Evolutionary conservation across 2,113 vertebrate species (phyloP), one percentile per base, ranked within the genome.

Genomic region (Oryzias woworae): DNA sequence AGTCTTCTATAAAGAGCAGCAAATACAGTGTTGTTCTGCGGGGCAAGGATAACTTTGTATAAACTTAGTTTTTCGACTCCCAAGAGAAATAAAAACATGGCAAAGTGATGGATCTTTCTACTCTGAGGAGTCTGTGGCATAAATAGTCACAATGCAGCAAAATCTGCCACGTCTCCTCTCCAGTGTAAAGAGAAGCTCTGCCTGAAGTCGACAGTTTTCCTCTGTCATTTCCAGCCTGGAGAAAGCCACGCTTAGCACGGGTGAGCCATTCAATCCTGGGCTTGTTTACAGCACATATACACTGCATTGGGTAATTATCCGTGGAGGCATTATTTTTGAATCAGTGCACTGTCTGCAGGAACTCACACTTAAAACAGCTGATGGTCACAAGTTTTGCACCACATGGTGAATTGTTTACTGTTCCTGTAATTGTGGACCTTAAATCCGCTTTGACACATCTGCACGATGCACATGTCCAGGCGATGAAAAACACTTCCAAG

Each of bases 41-140:
- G 75, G 70, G 65, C 66, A 59, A 70, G 73, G 81, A 80, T 76
- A 66, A 31, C 58, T 82, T 84, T 80, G 78, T 75, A 78, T 81
- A 81, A 79, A 76, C 76, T 75, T 53, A 69, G 57, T 71, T 86
- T 69, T 45, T 53, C 49, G 41, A 58, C 57, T 75, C 83, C 74
- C 70, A 2, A 22, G 73, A 81, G 77, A 77, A 81, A 77, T 69
- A 73, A 53, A 54, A 64, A 64, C 58, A 55, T 66, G 47, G 44
- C 47, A 63, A 71, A 70, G 61, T 65, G 77, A 73, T 62, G 75
- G 50, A 10, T 77, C 69, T 67, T 53, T 64, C 15, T 43, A 58
- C 71, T 70, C 2, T 47, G 22, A 71, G 71, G 62, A 53, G 49
- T 71, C 41, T 0, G 53, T 14, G 55, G 55, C 73, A 80, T 70